phyloP scores from a whole-genome alignment of 1,140 invertebrate species.

The Drosophila tsacasi region DNA sequence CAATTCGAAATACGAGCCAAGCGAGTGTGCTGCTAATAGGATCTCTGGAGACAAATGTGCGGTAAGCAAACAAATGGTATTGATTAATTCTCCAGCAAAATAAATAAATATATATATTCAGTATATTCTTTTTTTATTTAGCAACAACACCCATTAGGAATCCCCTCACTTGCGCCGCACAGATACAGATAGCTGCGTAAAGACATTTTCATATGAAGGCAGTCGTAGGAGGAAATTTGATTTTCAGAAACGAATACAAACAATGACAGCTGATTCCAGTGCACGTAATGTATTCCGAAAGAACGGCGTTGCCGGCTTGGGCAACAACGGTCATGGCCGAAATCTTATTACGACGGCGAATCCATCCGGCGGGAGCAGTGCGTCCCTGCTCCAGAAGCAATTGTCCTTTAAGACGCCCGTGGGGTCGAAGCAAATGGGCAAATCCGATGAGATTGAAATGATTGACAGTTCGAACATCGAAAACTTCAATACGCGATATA shows the following conservation, averaged over 20 bases:
- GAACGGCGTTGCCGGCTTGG: conserved; percentile 56
- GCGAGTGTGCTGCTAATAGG: not conserved
- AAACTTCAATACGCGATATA: conserved; percentile 63
- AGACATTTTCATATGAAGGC: conserved; percentile 25
- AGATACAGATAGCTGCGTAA: conserved; percentile 6
- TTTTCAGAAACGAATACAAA: conserved; percentile 37
- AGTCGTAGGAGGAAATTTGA: conserved; percentile 13
- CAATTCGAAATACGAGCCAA: not conserved
- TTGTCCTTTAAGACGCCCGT: conserved; percentile 78
- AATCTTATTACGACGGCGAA: conserved; percentile 75
- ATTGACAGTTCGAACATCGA: conserved; percentile 71
- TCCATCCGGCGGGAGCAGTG: conserved; percentile 75
- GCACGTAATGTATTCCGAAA: conserved; percentile 72
- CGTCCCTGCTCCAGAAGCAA: conserved; percentile 74
- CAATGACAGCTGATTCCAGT: conserved; percentile 69
- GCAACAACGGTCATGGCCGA: conserved; percentile 59
- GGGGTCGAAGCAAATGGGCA: conserved; percentile 70
- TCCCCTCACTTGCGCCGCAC: conserved; percentile 8
- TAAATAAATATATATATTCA: conserved; percentile 17
- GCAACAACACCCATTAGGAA: conserved; percentile 8
- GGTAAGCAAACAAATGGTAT: conserved; percentile 37
- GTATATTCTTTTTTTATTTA: not conserved
- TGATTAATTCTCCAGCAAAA: conserved; percentile 35
- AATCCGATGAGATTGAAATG: conserved; percentile 77
- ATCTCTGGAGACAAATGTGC: conserved; percentile 23